Conservation (phyloP, 2,113 vertebrate species). For the Crotalus tigris region DNA sequence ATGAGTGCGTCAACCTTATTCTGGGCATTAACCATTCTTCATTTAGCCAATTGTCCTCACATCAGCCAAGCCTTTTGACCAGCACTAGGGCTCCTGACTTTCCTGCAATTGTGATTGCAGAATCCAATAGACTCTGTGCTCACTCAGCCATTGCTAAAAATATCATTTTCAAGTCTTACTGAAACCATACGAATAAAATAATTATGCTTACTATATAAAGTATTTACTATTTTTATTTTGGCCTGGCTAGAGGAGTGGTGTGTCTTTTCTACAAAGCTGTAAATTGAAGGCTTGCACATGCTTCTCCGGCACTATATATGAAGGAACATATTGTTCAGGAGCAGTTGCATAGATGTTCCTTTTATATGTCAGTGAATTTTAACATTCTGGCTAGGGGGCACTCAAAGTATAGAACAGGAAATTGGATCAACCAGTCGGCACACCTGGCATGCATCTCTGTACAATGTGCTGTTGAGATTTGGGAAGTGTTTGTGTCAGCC, state of each 20-base stretch:
- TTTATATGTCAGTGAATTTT: background rate
- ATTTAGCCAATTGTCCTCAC: background rate
- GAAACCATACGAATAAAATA: background rate
- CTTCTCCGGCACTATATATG: background rate
- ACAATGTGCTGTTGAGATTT: background rate
- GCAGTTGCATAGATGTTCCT: background rate
- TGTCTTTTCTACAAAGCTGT: background rate
- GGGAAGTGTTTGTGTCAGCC: too few relatives aligned
- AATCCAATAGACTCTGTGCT: background rate
- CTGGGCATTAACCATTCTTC: background rate
- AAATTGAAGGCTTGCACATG: background rate
- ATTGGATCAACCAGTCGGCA: background rate
- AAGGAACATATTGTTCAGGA: background rate
- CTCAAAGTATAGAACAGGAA: background rate
- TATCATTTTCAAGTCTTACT: background rate
- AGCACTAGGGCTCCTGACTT: background rate
- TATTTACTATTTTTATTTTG: background rate
- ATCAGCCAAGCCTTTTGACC: background rate
- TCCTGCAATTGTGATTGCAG: background rate
- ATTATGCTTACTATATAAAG: background rate
- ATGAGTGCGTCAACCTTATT: background rate
- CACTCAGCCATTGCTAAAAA: background rate
- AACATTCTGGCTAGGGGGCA: background rate
- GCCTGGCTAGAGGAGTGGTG: background rate
- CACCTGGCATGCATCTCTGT: background rate